Percentiles rank a stretch among this genome's conserved stretches.
These are phyloP conservation scores for Aricia agestis DNA, from an alignment of 1,140 invertebrate genomes.

Conservation along the genomic window DNA sequence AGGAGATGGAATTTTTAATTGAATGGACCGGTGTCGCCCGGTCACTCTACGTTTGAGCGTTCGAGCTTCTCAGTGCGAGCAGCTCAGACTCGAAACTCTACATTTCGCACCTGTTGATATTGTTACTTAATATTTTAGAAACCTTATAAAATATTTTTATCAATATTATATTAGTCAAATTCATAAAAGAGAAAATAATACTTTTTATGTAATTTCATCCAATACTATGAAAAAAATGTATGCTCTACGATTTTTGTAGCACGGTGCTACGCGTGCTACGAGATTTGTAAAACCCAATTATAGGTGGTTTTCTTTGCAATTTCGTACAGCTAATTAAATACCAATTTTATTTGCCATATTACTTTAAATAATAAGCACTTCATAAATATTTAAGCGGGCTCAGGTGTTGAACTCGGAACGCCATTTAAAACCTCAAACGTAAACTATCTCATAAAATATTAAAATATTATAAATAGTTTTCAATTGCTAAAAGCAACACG, in stretches of 20 bases:
- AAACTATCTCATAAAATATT: slow-evolving; percentile 20
- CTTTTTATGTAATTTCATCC: too few species aligned
- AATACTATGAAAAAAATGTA: not conserved
- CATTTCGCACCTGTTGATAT: not conserved
- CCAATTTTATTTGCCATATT: not conserved
- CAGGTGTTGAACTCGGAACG: not conserved
- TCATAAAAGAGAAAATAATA: too few species aligned
- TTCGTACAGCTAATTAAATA: not conserved
- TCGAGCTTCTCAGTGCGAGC: slow-evolving; percentile 17
- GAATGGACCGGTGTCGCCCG: slow-evolving; percentile 62
- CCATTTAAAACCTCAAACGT: not conserved
- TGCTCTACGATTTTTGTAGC: slow-evolving; percentile 28
- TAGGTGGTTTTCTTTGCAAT: not conserved
- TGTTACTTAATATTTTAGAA: not conserved
- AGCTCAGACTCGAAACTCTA: not conserved
- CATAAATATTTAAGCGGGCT: not conserved
- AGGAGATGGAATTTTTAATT: slow-evolving; percentile 76
- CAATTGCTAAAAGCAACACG: slow-evolving; percentile 58
- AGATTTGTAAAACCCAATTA: slow-evolving; percentile 17
- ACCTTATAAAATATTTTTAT: not conserved
- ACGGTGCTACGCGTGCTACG: slow-evolving; percentile 36
- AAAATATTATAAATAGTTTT: slow-evolving; percentile 39
- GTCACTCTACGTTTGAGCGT: slow-evolving; percentile 55
- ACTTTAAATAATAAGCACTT: not conserved
- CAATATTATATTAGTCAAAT: not conserved